Base-by-base conservation (phyloP, 2,113 vertebrate species). In the Chunga burmeisteri region DNA sequence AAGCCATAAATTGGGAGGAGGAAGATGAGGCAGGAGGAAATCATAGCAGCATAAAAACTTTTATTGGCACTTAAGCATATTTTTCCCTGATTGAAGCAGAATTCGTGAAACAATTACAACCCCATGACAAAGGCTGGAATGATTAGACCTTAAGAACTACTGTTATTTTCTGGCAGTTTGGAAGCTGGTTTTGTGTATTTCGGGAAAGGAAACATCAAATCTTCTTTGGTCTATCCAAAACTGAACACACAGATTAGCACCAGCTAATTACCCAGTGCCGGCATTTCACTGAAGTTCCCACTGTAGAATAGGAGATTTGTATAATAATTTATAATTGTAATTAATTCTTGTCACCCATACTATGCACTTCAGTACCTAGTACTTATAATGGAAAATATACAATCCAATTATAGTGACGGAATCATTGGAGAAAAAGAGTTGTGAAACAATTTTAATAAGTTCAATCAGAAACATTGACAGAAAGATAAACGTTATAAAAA, bases 71-170 rank as follows among this genome's bases (percentile, higher is more conserved):
- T 98, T 96, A 93, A 97, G 89, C 47, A 67, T 96, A 93, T 97
- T 97, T 97, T 97, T 93, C 61, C 90, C 95, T 95, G 95, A 98
- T 97, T 96, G 97, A 97, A 96, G 96, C 93, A 97, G 96, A 98
- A 98, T 97, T 97, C 97, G 94, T 88, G 95, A 95, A 97, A 97
- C 70, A 97, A 96, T 96, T 97, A 97, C 89, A 95, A 66, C 58
- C 71, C 71, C 77, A 56, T 72, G 82, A 97, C 94, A 96, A 97
- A 97, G 86, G 65, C 89, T 97, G 93, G 86, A 97, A 96, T 95
- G 95, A 98, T 97, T 96, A 97, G 95, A 61, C 95, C 91, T 97
- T 94, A 94, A 97, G 84, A 97, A 86, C 93, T 56, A 83, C 91
- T 91, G 81, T 92, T 97, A 44, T 83, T 97, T 95, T 96, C 89